A percentile compares a stretch with the other conserved stretches of the same genome.
Evolutionary conservation across 2,888 invertebrate species (phyloP).

Genomic region (Adelphocoris suturalis): DNA sequence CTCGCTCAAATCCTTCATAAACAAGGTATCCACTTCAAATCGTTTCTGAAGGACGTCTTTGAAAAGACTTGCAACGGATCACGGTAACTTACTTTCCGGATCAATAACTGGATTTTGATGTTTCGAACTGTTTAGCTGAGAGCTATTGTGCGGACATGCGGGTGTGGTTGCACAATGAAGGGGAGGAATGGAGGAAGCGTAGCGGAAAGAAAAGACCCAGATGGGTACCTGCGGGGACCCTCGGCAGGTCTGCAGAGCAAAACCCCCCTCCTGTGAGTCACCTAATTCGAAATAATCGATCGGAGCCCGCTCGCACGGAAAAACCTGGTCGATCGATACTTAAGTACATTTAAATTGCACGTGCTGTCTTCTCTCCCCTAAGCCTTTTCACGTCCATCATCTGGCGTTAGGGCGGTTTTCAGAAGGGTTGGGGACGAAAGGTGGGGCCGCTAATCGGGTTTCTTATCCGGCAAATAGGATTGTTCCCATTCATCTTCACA

Average conservation of each 20-base stretch:
- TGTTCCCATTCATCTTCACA: conserved; percentile 37
- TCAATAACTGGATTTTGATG: conserved; percentile 19
- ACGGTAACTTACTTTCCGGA: conserved; percentile 21
- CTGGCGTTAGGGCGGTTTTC: conserved; percentile 24
- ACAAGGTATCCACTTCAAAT: not conserved
- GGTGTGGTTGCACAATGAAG: conserved; percentile 7
- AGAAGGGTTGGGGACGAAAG: conserved; percentile 30
- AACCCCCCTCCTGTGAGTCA: conserved; percentile 58
- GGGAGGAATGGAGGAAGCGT: not conserved
- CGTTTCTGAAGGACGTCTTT: not conserved
- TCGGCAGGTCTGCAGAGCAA: not conserved
- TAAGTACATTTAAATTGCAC: conserved; percentile 68
- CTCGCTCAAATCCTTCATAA: not conserved
- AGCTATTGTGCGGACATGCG: conserved; percentile 2
- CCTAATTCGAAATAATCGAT: conserved; percentile 61
- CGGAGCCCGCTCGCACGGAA: not conserved
- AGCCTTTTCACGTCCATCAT: conserved; percentile 45
- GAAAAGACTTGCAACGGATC: not conserved
- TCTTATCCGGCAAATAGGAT: conserved; percentile 53
- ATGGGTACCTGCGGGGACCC: conserved; percentile 30
- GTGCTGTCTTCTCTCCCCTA: conserved; percentile 43
- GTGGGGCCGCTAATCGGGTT: conserved; percentile 68
- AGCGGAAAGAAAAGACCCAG: conserved; percentile 46
- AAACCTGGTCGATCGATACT: conserved; percentile 67
- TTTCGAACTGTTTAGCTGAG: not conserved